A percentile compares a stretch with the other conserved stretches of the same genome.
Conservation (phyloP, 2,888 invertebrate species). For the Plebejus melissa region DNA sequence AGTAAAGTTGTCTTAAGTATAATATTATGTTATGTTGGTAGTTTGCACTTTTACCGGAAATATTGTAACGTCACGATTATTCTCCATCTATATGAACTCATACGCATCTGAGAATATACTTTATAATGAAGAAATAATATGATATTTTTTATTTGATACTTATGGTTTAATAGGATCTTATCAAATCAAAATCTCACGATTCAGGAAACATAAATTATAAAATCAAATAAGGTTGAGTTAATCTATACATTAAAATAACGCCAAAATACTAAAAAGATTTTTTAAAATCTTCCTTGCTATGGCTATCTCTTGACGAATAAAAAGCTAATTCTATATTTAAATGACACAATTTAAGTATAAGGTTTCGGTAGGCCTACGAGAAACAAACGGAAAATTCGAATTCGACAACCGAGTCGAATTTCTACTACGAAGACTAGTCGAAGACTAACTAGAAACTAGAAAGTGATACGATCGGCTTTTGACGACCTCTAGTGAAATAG, state of each 20-base stretch:
- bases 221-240: background rate
- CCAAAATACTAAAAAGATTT: background rate
- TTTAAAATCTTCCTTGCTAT: background rate
- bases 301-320: background rate
- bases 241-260: background rate
- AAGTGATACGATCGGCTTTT: background rate
- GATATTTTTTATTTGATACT: background rate
- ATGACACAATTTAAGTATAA: background rate
- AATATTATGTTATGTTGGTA: no score
- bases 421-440: no score
- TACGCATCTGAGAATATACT: background rate
- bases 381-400: no score
- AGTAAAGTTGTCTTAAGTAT: no score
- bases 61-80: no score
- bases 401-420: no score
- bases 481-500: no score
- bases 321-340: background rate
- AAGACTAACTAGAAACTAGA: background rate
- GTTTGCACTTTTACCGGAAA: no score
- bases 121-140: background rate
- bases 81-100: no score
- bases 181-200: background rate
- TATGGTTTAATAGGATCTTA: background rate
- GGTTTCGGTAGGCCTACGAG: background rate
- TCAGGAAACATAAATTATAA: constrained; percentile 2